Base-by-base conservation (phyloP, 2,888 invertebrate genomes). In the Acronicta aceris region DNA sequence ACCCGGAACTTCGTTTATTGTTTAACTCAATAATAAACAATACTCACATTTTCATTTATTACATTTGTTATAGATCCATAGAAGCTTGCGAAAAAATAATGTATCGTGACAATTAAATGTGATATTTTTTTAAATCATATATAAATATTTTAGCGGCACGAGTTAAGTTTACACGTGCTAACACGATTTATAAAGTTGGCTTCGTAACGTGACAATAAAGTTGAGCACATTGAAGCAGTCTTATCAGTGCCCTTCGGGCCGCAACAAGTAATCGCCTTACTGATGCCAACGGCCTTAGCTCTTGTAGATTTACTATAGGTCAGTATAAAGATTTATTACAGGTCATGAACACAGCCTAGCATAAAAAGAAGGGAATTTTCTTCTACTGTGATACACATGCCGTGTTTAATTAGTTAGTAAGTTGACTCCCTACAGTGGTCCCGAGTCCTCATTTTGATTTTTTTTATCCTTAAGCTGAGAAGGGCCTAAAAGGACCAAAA, bases 141-240 rank as follows among this genome's bases (percentile, higher is more conserved):
- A 21, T n/a, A 52, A 5, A 48, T 27, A 55, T 55, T 16, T 47
- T 53, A 21, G 27, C 12, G 13, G 17, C 30, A 41, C 57, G 45
- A 54, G 5, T 12, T 41, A 15, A 50, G 17, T 16, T 73, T 62
- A 55, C 58, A 73, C 52, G 74, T 68, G 63, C 54, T 63, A 68
- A 63, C 42, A 42, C 59, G 65, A 81, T 81, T 79, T 78, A 64
- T 56, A 56, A 68, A 56, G 68, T 27, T 76, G 77, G 76, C 76
- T 78, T 77, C 66, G 53, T 59, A 50, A 63, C 60, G 43, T 56
- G 65, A 59, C 65, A 64, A 48, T 55, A 53, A 60, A 43, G 59
- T 69, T 67, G 47, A 50, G 40, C 30, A 56, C 49, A 54, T 67
- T 61, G 53, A 54, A 66, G 30, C 33, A 25, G 40, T 61, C 68